A percentile compares a stretch with the other conserved stretches of the same genome.
Evolutionary conservation across 2,888 invertebrate species (phyloP).

Genomic region (Drosophila subsilvestris): DNA sequence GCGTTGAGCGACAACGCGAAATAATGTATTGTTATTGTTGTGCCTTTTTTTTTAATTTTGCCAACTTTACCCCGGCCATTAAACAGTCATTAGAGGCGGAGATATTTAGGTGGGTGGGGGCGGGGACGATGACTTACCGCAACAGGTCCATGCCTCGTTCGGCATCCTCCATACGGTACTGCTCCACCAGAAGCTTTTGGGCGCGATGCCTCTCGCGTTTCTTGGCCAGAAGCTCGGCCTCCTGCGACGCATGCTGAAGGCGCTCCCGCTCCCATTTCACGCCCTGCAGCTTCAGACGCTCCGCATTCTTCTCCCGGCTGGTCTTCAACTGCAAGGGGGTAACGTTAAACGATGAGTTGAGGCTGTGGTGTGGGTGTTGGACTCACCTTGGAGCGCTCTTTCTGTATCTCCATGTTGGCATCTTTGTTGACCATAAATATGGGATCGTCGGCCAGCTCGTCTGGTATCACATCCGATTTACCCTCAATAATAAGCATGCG

Average conservation of each 20-base stretch:
- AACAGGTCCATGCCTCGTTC: conserved; percentile 82
- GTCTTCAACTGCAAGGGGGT: conserved; percentile 82
- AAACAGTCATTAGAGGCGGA: conserved; percentile 3
- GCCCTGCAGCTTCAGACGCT: conserved; percentile 82
- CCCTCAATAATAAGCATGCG: conserved; percentile 87
- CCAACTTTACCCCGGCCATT: not conserved
- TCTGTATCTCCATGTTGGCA: conserved; percentile 85
- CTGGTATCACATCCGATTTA: conserved; percentile 86
- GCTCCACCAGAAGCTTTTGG: conserved; percentile 77
- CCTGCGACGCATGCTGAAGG: conserved; percentile 79
- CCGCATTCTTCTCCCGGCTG: conserved; percentile 82
- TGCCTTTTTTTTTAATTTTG: conserved; percentile 25
- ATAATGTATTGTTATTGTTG: conserved; percentile 35
- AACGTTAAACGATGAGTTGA: not conserved
- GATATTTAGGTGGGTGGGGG: not conserved
- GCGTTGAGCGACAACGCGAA: conserved; percentile 39
- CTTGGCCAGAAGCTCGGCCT: conserved; percentile 73
- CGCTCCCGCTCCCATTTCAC: conserved; percentile 84
- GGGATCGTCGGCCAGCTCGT: conserved; percentile 87
- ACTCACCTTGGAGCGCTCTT: conserved; percentile 85
- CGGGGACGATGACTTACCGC: conserved; percentile 68
- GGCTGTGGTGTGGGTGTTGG: not conserved
- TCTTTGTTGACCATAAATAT: conserved; percentile 86
- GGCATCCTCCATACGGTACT: conserved; percentile 80
- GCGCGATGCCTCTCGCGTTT: conserved; percentile 68